These are phyloP conservation scores for Synergus laeviventris DNA, from an alignment of 2,888 invertebrate genomes.

Conservation along the genomic window DNA sequence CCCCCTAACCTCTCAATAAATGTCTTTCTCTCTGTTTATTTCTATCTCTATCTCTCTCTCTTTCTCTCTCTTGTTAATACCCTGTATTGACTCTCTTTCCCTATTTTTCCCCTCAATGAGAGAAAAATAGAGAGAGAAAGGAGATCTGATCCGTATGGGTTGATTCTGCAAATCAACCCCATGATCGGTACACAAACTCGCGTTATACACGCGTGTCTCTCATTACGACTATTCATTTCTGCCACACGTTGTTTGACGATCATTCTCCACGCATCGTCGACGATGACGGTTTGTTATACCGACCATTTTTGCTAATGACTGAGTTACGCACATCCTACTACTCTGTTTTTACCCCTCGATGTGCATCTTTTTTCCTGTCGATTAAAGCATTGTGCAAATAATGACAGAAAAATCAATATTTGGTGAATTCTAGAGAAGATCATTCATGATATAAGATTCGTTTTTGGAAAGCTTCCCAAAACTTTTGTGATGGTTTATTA, in stretches of 20 bases:
- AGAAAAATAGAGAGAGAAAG: not conserved
- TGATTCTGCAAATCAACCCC: conserved; percentile 47
- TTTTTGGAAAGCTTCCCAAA: too few species aligned
- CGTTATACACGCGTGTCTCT: conserved; percentile 70
- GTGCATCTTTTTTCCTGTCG: not conserved
- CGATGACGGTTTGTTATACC: conserved; percentile 48
- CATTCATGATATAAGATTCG: too few species aligned
- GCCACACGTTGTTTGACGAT: conserved; percentile 70
- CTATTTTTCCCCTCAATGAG: conserved; percentile 8
- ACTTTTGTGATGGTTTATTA: too few species aligned
- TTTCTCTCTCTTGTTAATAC: conserved; percentile 47
- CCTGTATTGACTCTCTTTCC: conserved; percentile 42
- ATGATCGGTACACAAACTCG: conserved; percentile 44
- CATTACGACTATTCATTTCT: conserved; percentile 68
- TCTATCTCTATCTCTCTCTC: not conserved
- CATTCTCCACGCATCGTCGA: conserved; percentile 63
- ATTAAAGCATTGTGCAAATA: conserved; percentile 17
- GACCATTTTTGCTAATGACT: conserved; percentile 52
- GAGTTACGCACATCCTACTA: conserved; percentile 42
- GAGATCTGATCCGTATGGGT: conserved; percentile 18
- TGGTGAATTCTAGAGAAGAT: not conserved
- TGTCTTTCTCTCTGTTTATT: conserved; percentile 48
- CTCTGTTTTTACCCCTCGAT: not conserved
- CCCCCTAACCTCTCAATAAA: conserved; percentile 45
- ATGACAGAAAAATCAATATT: not conserved